These are phyloP conservation scores for Orthonevra nobilis DNA, from an alignment of 2,888 invertebrate genomes.

Conservation along the genomic window DNA sequence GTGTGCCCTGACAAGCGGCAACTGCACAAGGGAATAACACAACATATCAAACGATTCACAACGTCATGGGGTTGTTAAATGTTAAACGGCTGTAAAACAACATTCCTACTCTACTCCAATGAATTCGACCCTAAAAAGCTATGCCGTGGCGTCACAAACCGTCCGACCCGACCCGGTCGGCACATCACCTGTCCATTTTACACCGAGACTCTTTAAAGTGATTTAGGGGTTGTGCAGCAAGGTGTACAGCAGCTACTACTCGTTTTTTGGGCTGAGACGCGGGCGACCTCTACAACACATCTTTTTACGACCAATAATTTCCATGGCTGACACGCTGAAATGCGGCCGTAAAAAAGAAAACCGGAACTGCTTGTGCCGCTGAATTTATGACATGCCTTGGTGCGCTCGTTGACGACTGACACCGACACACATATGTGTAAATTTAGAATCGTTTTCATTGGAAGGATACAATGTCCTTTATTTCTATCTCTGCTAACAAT, in stretches of 20 bases:
- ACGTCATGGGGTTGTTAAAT: constrained; percentile 68
- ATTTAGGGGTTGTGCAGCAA: constrained; percentile 65
- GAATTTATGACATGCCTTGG: constrained; percentile 61
- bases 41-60: constrained; percentile 61
- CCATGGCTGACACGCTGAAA: constrained; percentile 64
- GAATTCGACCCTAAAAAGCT: too few relatives aligned
- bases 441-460: constrained; percentile 41
- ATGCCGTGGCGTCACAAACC: too few relatives aligned
- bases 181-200: constrained; percentile 68
- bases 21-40: constrained; percentile 25
- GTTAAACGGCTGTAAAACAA: constrained; percentile 67
- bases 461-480: constrained; percentile 45
- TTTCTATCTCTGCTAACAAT: constrained; percentile 41
- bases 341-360: constrained; percentile 63
- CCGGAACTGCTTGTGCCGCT: constrained; percentile 66
- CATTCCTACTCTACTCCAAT: too few relatives aligned
- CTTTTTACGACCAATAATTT: constrained; percentile 70
- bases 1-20: constrained; percentile 60
- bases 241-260: constrained; percentile 36
- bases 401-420: constrained; percentile 60
- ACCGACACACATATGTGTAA: constrained; percentile 70
- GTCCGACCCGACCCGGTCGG: constrained; percentile 3
- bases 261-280: too few relatives aligned
- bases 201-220: constrained; percentile 68
- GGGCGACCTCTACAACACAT: constrained; percentile 40